These are phyloP conservation scores for Triplophysa tibetana DNA, from an alignment of 2,113 vertebrate species.

Conservation along the genomic window DNA sequence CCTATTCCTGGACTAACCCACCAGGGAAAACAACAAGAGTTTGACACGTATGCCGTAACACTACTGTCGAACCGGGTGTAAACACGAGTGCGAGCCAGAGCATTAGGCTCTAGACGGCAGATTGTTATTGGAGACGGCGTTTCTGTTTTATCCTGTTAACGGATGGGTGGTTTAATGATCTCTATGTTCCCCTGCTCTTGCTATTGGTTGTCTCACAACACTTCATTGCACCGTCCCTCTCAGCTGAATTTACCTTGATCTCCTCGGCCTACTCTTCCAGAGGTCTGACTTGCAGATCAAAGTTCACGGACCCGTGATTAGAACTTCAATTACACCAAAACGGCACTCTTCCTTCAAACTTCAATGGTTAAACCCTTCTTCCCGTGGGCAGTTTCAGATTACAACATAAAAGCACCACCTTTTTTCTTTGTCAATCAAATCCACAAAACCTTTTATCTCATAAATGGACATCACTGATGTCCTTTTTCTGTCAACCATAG, in stretches of 20 bases:
- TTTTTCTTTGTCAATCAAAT: constrained; percentile 42
- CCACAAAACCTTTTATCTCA: constrained; percentile 47
- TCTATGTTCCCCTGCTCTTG: constrained; percentile 31
- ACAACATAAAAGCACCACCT: constrained; percentile 40
- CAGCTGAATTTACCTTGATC: constrained; percentile 24
- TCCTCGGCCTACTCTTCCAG: constrained; percentile 7
- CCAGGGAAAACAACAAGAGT: not conserved
- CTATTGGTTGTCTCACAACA: constrained; percentile 1
- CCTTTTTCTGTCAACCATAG: constrained; percentile 26
- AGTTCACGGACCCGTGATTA: constrained; percentile 42
- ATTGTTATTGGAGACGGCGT: constrained; percentile 5
- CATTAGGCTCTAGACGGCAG: not conserved
- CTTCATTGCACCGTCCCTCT: not conserved
- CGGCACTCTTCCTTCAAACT: not conserved
- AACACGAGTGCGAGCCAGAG: not conserved
- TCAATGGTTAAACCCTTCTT: constrained; percentile 5
- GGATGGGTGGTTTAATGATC: constrained; percentile 36
- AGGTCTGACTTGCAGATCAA: constrained; percentile 36
- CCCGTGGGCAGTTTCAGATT: constrained; percentile 7
- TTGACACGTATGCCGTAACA: constrained; percentile 17
- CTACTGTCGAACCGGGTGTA: not conserved
- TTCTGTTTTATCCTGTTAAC: constrained; percentile 28
- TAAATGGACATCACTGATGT: constrained; percentile 37
- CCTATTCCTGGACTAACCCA: not conserved
- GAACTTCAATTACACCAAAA: constrained; percentile 41